Evolutionary conservation across 2,113 vertebrate genomes (phyloP).

Genomic region (Muscicapa adusta): DNA sequence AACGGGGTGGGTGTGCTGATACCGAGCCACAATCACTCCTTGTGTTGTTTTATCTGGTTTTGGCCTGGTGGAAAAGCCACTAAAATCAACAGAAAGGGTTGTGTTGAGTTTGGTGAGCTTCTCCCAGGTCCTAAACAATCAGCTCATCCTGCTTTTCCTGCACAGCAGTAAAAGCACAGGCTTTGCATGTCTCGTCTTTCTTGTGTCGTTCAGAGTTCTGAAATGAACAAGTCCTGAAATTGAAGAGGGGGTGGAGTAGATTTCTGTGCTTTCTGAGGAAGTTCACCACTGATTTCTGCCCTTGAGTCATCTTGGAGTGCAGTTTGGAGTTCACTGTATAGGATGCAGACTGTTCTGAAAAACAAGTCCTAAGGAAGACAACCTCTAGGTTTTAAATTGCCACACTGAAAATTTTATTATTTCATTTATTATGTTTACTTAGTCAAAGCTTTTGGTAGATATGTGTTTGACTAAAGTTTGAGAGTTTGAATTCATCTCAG

Average conservation of each 20-base stretch:
- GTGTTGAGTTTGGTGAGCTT: not conserved
- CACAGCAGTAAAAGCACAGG: not conserved
- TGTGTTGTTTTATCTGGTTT: not conserved
- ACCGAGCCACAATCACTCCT: not conserved
- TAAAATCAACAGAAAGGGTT: not conserved
- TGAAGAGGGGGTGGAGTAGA: not conserved
- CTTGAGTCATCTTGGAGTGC: not conserved
- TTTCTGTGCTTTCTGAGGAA: not conserved
- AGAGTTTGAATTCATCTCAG: not conserved
- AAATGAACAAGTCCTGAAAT: not conserved
- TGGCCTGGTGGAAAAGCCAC: not conserved
- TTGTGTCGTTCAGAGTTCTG: not conserved
- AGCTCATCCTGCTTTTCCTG: constrained; percentile 29
- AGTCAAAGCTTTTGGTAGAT: not conserved
- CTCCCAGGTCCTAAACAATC: not conserved
- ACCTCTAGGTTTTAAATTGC: not conserved
- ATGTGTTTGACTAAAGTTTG: not conserved
- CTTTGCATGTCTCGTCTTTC: constrained; percentile 8
- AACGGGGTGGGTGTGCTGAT: not conserved
- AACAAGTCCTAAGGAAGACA: not conserved
- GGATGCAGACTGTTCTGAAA: not conserved
- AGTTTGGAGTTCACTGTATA: not conserved
- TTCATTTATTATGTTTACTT: not conserved
- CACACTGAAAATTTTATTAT: not conserved
- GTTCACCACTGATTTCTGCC: not conserved